These are phyloP conservation scores for Mola mola DNA, from an alignment of 2,113 vertebrate genomes.

Conservation along the genomic window DNA sequence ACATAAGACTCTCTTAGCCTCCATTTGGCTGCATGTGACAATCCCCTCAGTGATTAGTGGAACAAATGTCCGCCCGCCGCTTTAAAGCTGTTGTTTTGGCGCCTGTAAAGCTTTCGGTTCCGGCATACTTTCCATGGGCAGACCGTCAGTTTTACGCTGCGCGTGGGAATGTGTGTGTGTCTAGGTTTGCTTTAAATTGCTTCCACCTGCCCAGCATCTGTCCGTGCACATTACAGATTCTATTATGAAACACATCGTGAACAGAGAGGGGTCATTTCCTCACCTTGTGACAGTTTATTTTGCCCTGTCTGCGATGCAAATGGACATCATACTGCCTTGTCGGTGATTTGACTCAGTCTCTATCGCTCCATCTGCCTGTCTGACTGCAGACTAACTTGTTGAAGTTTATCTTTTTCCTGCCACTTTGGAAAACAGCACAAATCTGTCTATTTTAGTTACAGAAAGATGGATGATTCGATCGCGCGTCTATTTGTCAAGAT, in stretches of 20 bases:
- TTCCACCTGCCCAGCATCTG: conserved; percentile 42
- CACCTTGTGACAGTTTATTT: conserved; percentile 34
- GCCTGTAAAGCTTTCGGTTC: conserved; percentile 46
- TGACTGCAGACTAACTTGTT: conserved; percentile 43
- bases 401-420: conserved; percentile 36
- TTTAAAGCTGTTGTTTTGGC: conserved; percentile 62
- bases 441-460: conserved; percentile 26
- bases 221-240: conserved; percentile 32
- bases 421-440: conserved; percentile 34
- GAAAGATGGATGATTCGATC: conserved; percentile 34
- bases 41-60: conserved; percentile 63
- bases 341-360: conserved; percentile 36
- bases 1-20: conserved; percentile 62
- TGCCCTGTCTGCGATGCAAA: conserved; percentile 46
- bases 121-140: conserved; percentile 41
- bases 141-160: conserved; percentile 56
- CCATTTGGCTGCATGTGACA: conserved; percentile 47
- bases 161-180: conserved; percentile 16
- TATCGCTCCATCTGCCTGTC: conserved; percentile 31
- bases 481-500: conserved; percentile 12
- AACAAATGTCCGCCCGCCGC: conserved; percentile 71
- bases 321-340: conserved; percentile 24
- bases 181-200: conserved; percentile 15
- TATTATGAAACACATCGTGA: conserved; percentile 7
- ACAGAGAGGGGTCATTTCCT: conserved; percentile 21